These are phyloP conservation scores for Eucera pruinosa DNA, from an alignment of 2,888 invertebrate genomes.

Conservation along the genomic window DNA sequence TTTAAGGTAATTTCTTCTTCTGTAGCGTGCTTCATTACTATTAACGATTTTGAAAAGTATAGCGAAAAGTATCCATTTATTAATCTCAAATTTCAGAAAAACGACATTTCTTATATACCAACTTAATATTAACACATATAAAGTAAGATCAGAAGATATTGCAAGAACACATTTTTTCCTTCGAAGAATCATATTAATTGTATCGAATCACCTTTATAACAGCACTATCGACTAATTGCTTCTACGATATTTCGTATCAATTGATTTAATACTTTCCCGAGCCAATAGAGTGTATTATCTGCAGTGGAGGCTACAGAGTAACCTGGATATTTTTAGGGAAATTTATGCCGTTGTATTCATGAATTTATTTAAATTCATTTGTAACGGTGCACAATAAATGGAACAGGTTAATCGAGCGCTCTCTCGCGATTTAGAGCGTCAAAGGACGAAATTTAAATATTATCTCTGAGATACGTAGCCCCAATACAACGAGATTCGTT, in stretches of 20 bases:
- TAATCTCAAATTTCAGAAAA: too few species aligned
- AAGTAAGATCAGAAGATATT: not conserved
- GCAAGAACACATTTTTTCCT: not conserved
- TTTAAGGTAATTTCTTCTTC: too few species aligned
- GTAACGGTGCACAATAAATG: conserved; percentile 14
- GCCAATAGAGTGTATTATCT: conserved; percentile 1
- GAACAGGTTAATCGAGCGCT: conserved; percentile 26
- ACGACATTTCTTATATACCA: too few species aligned
- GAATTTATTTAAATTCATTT: conserved; percentile 46
- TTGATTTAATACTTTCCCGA: conserved; percentile 17
- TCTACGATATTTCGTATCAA: conserved; percentile 2
- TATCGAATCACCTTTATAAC: not conserved
- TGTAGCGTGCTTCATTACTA: too few species aligned
- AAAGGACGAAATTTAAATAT: conserved; percentile 42
- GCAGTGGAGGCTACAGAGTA: not conserved
- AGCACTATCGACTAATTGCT: conserved; percentile 1
- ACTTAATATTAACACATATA: too few species aligned
- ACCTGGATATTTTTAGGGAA: conserved; percentile 34
- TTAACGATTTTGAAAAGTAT: too few species aligned
- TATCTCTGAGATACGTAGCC: conserved; percentile 14
- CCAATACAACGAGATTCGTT: not conserved
- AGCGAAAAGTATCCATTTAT: too few species aligned
- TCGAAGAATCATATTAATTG: not conserved
- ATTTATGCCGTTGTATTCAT: conserved; percentile 45
- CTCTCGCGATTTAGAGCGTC: conserved; percentile 3